Evolutionary conservation across 2,888 invertebrate species (phyloP).

Genomic region (Steinernema scapterisci): DNA sequence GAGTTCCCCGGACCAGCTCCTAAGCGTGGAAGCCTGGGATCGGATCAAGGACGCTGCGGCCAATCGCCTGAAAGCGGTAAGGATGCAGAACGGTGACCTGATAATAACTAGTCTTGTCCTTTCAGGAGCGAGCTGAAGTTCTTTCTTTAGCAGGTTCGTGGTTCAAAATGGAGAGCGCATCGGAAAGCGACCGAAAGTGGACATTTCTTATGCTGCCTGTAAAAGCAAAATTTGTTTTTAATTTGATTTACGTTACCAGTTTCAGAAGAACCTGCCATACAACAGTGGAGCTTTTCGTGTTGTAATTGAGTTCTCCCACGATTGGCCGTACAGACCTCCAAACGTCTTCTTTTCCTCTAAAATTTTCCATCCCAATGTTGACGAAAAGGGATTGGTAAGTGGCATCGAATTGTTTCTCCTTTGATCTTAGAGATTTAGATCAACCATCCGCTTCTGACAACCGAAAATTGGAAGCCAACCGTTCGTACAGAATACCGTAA

Average conservation of each 20-base stretch:
- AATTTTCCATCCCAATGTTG: conserved; percentile 7
- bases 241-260: not conserved
- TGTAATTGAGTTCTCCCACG: not conserved
- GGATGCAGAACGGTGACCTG: not conserved
- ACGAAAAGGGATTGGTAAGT: conserved; percentile 2
- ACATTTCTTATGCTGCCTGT: conserved; percentile 1
- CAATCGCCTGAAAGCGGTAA: not conserved
- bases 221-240: too few relatives aligned
- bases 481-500: not conserved
- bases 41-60: conserved; percentile 14
- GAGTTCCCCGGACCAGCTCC: conserved; percentile 1
- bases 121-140: conserved; percentile 15
- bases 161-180: conserved; percentile 6
- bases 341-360: not conserved
- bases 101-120: not conserved
- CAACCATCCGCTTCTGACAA: not conserved
- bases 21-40: conserved; percentile 15
- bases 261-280: conserved; percentile 4
- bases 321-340: conserved; percentile 19
- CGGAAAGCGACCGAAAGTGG: conserved; percentile 6
- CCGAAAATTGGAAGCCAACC: conserved; percentile 17
- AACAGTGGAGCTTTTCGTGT: not conserved
- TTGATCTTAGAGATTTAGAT: not conserved
- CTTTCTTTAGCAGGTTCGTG: not conserved
- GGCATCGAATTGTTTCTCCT: too few relatives aligned